Conservation (phyloP, 2,113 vertebrate species). For the Aptenodytes forsteri region DNA sequence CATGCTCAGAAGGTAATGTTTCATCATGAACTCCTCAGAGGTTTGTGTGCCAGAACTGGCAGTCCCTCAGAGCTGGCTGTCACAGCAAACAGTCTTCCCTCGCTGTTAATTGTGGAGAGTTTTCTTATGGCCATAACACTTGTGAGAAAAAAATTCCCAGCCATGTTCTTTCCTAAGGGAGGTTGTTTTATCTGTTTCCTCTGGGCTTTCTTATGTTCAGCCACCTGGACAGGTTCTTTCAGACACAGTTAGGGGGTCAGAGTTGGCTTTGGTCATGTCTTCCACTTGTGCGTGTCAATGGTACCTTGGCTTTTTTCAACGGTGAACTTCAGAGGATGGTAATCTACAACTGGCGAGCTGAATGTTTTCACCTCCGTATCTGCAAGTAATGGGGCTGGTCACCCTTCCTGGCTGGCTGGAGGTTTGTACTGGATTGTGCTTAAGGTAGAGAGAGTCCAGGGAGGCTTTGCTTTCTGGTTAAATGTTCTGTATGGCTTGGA, state of each 20-base stretch:
- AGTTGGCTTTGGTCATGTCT: background rate
- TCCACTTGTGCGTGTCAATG: rapidly evolving
- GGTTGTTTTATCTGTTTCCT: background rate
- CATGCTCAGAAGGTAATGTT: background rate
- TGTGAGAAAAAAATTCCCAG: background rate
- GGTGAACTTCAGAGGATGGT: background rate
- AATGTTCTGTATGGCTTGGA: background rate
- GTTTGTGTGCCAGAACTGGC: background rate
- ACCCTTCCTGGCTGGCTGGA: background rate
- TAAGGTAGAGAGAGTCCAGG: background rate
- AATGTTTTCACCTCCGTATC: background rate
- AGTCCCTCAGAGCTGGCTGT: background rate
- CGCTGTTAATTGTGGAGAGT: background rate
- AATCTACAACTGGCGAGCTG: background rate
- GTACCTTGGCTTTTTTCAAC: background rate
- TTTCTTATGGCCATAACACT: background rate
- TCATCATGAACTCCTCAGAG: background rate
- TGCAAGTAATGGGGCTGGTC: background rate
- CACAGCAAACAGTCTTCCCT: background rate
- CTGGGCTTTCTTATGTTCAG: background rate
- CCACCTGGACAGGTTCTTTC: background rate
- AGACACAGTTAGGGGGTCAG: background rate
- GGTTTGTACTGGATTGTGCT: background rate
- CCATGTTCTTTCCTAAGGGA: background rate
- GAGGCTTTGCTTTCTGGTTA: background rate